phyloP scores from a whole-genome alignment of 1,140 invertebrate species.

The Dysdera silvatica region DNA sequence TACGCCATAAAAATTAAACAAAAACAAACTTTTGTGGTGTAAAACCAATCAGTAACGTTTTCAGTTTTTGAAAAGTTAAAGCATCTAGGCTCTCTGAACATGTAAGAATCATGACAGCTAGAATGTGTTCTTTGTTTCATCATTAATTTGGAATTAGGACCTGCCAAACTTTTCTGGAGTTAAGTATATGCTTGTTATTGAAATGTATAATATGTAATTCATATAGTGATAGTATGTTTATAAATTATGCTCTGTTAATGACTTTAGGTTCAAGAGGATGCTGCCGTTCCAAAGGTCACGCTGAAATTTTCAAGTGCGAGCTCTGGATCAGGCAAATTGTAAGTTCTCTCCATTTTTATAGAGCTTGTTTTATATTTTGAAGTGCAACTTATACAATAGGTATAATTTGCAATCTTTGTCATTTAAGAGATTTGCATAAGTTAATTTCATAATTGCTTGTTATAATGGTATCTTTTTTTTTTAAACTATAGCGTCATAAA shows the following conservation, averaged over 20 bases:
- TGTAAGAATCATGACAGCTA: too few species aligned
- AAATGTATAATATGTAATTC: neutral
- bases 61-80: too few species aligned
- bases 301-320: constrained; percentile 18
- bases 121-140: too few species aligned
- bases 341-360: constrained; percentile 2
- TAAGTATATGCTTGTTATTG: neutral
- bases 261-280: constrained; percentile 24
- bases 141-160: too few species aligned
- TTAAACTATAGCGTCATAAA: too few species aligned
- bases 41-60: too few species aligned
- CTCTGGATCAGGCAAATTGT: constrained; percentile 24
- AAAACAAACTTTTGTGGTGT: too few species aligned
- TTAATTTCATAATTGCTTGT: too few species aligned
- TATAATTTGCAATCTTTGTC: neutral
- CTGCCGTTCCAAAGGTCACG: constrained; percentile 27
- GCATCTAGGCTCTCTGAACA: too few species aligned
- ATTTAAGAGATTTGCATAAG: neutral
- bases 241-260: neutral
- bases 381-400: neutral
- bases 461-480: too few species aligned
- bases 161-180: too few species aligned
- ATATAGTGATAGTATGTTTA: neutral
- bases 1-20: too few species aligned
- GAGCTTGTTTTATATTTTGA: neutral